Base-by-base conservation (phyloP, 2,797 vertebrate genomes). In the Sphaeramia orbicularis region DNA sequence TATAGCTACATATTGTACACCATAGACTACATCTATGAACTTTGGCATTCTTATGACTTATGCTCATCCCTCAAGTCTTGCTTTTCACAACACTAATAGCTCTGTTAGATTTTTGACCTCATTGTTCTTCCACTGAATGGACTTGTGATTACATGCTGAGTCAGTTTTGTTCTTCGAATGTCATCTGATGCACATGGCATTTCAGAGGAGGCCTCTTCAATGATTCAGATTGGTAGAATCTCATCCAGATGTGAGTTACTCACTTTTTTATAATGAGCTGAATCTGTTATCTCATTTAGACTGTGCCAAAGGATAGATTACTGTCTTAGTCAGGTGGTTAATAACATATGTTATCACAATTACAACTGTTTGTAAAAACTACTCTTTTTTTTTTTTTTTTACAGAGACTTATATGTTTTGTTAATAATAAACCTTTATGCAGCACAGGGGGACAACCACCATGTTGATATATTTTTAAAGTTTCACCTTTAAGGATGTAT, bases 81-180 rank as follows among this genome's bases (percentile, higher is more conserved):
- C 44, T 41, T 41, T 42, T 69, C 42, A 3, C 32, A 50, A 74
- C 61, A 77, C 40, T 66, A 65, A 50, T 48, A 11, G 35, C 21
- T 76, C 32, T 65, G 40, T 76, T 74, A 18, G 8, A 49, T 51
- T 49, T 49, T 16, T 55, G 67, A 45, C 32, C 42, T 66, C 55
- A 19, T 61, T 32, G 38, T 57, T 27, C 45, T 40, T 60, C 61
- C 38, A 80, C 14, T 76, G 55, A 47, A 19, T 42, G 45, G 35
- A 44, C 64, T 66, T 49, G 60, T 81, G 48, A 65, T 56, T 0
- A 10, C 65, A 57, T 27, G 55, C 42, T 80, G 59, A 78, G 59
- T 76, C 64, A 74, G 50, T 54, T 62, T 64, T 65, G 66, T 64
- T 54, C 38, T 55, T 8, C 1, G 1, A 32, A 13, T 55, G 60